Conservation (phyloP, 2,113 vertebrate genomes). For the Theristicus caerulescens region DNA sequence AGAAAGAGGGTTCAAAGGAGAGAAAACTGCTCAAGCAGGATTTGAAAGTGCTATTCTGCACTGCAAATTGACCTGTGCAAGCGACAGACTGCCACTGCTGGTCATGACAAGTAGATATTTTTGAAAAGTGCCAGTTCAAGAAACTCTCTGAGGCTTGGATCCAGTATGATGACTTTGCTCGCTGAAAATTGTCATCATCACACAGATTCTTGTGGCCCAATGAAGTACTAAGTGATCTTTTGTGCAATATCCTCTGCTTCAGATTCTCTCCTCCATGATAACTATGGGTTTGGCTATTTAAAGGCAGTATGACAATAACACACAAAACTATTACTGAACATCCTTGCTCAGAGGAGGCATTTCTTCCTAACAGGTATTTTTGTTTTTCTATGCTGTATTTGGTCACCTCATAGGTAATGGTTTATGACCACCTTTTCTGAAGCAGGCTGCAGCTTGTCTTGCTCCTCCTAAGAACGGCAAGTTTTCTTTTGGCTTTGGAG, state of each 20-base stretch:
- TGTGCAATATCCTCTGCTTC: not conserved
- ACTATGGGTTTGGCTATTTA: not conserved
- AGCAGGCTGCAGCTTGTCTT: not conserved
- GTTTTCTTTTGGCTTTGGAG: not conserved
- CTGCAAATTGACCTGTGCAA: not conserved
- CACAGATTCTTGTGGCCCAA: not conserved
- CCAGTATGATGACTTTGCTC: not conserved
- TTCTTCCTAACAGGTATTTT: not conserved
- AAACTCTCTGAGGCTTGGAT: not conserved
- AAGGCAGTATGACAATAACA: not conserved
- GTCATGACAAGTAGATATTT: not conserved
- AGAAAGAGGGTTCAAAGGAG: conserved; percentile 20
- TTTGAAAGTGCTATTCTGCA: not conserved
- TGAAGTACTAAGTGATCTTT: not conserved
- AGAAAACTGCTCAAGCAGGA: conserved; percentile 1
- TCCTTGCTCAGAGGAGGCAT: not conserved
- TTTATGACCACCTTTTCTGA: not conserved
- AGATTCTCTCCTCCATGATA: not conserved
- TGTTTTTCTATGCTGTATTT: not conserved
- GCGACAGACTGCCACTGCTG: not conserved
- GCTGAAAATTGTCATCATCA: not conserved
- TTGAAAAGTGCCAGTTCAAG: not conserved
- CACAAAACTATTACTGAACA: not conserved
- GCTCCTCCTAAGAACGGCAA: not conserved
- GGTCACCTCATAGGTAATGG: not conserved